Evolutionary conservation across 2,888 invertebrate genomes (phyloP).

Genomic region (Lithodes maja): DNA sequence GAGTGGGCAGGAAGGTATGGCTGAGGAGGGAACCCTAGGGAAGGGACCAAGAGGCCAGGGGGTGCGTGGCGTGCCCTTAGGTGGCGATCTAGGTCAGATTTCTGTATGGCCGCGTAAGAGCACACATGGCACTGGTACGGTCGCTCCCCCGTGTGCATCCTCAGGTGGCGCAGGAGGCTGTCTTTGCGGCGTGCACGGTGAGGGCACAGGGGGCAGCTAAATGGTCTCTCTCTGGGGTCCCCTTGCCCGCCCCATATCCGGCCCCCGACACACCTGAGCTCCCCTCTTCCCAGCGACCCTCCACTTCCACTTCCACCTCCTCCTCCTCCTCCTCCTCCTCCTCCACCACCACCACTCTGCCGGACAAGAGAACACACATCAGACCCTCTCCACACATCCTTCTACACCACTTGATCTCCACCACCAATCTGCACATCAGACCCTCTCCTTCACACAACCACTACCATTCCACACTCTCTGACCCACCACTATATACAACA

Average conservation of each 20-base stretch:
- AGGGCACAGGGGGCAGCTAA: conserved; percentile 50
- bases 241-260: conserved; percentile 1
- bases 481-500: too few relatives aligned
- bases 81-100: conserved; percentile 63
- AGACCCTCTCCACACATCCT: conserved; percentile 34
- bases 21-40: background rate
- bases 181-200: conserved; percentile 60
- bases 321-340: conserved; percentile 38
- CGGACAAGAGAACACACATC: conserved; percentile 49
- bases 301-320: conserved; percentile 1
- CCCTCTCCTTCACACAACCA: too few relatives aligned
- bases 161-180: conserved; percentile 56
- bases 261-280: background rate
- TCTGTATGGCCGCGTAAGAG: conserved; percentile 66
- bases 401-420: background rate
- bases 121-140: conserved; percentile 55
- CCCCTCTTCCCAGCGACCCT: conserved; percentile 4
- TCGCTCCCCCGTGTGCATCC: conserved; percentile 66
- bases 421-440: background rate
- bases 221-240: conserved; percentile 39
- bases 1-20: conserved; percentile 22
- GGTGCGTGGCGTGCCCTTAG: conserved; percentile 49
- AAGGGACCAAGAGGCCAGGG: background rate
- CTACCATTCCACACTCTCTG: too few relatives aligned
- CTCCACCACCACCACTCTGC: conserved; percentile 54